Evolutionary conservation across 2,113 vertebrate species (phyloP).

Genomic region (Coptodon bakossiorum): DNA sequence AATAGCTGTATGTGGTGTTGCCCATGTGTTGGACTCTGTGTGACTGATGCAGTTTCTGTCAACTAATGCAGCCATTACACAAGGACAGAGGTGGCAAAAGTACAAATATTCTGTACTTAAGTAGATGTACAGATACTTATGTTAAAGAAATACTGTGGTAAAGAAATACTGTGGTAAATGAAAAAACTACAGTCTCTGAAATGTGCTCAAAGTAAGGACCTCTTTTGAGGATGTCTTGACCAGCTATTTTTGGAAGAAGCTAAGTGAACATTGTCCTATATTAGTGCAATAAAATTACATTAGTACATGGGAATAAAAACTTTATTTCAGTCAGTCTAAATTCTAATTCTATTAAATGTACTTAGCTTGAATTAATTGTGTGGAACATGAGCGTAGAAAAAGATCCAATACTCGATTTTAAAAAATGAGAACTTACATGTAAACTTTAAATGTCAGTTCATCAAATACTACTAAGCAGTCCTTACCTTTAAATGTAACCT

Average conservation of each 20-base stretch:
- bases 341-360: not conserved
- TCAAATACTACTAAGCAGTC: not conserved
- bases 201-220: not conserved
- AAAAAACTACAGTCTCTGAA: not conserved
- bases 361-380: not conserved
- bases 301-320: not conserved
- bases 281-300: not conserved
- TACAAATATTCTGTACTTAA: not conserved
- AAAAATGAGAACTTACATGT: not conserved
- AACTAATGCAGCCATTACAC: not conserved
- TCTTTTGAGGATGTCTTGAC: not conserved
- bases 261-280: not conserved
- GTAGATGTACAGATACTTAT: not conserved
- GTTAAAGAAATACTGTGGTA: not conserved
- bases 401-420: rapidly evolving
- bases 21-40: not conserved
- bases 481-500: not conserved
- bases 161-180: not conserved
- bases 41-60: slow-evolving; percentile 33
- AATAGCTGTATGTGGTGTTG: not conserved
- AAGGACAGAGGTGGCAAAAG: not conserved
- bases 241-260: not conserved
- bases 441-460: not conserved
- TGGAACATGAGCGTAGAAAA: rapidly evolving
- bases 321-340: not conserved